Evolutionary conservation across 2,888 invertebrate genomes (phyloP).

Genomic region (Protophormia terraenovae): DNA sequence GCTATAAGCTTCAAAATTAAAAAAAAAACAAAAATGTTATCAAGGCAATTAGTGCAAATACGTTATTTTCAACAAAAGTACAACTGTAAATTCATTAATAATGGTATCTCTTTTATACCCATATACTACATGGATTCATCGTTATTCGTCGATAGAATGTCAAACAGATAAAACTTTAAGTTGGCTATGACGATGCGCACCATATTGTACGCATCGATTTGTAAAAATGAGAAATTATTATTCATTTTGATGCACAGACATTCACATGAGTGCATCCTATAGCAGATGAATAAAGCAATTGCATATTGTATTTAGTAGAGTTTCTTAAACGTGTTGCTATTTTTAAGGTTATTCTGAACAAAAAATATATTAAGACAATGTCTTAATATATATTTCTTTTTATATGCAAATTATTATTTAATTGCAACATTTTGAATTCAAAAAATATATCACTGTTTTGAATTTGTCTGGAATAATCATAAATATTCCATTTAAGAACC

Average conservation of each 20-base stretch:
- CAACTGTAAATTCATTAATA: background rate
- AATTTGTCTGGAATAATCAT: too few relatives aligned
- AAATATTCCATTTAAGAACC: background rate
- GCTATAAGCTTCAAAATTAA: too few relatives aligned
- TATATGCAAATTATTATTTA: too few relatives aligned
- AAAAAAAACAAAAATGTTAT: too few relatives aligned
- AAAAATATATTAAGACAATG: too few relatives aligned
- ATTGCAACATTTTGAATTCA: too few relatives aligned
- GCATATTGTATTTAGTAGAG: too few relatives aligned
- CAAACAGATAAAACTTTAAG: background rate
- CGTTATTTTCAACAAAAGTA: background rate
- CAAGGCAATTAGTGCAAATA: background rate
- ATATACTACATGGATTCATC: background rate
- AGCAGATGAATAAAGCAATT: background rate
- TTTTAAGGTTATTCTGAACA: too few relatives aligned
- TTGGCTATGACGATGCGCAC: background rate
- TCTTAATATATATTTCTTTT: too few relatives aligned
- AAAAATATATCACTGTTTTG: too few relatives aligned
- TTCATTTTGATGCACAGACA: constrained; percentile 6
- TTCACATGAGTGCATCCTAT: background rate
- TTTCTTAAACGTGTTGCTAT: too few relatives aligned
- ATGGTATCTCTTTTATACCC: background rate
- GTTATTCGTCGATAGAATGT: background rate
- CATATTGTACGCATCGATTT: constrained; percentile 39
- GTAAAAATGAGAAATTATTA: constrained; percentile 31